phyloP scores from a whole-genome alignment of 2,113 vertebrate species.

The Gambusia affinis region DNA sequence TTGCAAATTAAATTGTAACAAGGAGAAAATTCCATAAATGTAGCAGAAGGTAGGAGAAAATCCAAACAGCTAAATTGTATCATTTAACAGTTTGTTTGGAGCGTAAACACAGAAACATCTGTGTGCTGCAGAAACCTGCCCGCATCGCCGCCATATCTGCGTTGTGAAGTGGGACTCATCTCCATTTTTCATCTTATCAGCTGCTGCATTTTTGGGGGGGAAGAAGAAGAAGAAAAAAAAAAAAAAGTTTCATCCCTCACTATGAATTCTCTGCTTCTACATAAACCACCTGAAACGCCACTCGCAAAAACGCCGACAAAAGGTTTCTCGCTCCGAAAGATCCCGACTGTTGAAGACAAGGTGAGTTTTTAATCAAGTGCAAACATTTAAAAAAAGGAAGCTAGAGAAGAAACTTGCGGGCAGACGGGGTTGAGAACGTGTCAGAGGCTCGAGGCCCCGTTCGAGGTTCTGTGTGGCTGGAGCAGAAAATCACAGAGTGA shows the following conservation, averaged over 20 bases:
- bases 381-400: constrained; percentile 43
- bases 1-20: background rate
- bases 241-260: background rate
- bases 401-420: constrained; percentile 4
- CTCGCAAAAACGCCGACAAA: constrained; percentile 19
- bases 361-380: constrained; percentile 48
- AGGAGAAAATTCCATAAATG: background rate
- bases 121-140: constrained; percentile 1
- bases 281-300: constrained; percentile 7
- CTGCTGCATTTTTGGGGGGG: background rate
- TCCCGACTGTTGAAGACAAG: constrained; percentile 15
- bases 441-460: constrained; percentile 32
- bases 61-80: background rate
- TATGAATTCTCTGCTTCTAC: background rate
- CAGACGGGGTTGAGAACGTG: constrained; percentile 1
- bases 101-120: constrained; percentile 4
- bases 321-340: background rate
- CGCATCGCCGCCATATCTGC: background rate
- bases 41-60: background rate
- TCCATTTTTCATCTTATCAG: constrained; percentile 17
- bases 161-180: constrained; percentile 10
- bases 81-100: background rate
- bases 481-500: constrained; percentile 43
- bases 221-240: background rate
- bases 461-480: constrained; percentile 52